Evolutionary conservation across 1,140 invertebrate genomes (phyloP).

Genomic region (Heliconius eleuchia): DNA sequence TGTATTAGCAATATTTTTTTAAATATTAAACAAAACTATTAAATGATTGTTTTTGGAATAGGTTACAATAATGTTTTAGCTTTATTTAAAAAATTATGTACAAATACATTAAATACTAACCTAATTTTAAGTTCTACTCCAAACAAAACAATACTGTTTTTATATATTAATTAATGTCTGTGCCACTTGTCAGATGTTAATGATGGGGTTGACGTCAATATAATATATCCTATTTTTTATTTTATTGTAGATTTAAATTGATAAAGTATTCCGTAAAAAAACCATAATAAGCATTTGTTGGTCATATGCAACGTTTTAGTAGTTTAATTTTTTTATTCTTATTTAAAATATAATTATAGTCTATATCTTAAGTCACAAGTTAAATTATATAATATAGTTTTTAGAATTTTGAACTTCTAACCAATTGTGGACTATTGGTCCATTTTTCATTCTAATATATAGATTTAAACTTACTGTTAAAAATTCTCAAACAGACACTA

Average conservation of each 20-base stretch:
- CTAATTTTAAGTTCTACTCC: background rate
- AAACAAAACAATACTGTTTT: background rate
- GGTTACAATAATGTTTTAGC: background rate
- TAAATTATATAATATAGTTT: background rate
- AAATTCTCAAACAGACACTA: too few relatives aligned
- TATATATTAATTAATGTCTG: background rate
- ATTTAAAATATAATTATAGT: background rate
- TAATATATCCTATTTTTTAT: background rate
- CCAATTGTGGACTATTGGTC: background rate
- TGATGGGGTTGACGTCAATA: background rate
- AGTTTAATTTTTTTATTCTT: background rate
- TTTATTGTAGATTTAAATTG: too few relatives aligned
- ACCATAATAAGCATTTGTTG: background rate
- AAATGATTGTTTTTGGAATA: background rate
- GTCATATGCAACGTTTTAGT: background rate
- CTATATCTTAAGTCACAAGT: background rate
- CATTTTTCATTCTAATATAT: background rate
- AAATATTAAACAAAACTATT: too few relatives aligned
- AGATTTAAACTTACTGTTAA: background rate
- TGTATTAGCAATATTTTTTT: too few relatives aligned
- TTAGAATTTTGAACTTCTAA: background rate
- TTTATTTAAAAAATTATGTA: conserved; percentile 3
- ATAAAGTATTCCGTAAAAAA: too few relatives aligned
- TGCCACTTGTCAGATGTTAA: background rate
- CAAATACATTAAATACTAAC: conserved; percentile 8